Percentiles rank a stretch among this genome's conserved stretches.
Conservation (phyloP, 2,888 invertebrate genomes). For the Ormyrus pomaceus region DNA sequence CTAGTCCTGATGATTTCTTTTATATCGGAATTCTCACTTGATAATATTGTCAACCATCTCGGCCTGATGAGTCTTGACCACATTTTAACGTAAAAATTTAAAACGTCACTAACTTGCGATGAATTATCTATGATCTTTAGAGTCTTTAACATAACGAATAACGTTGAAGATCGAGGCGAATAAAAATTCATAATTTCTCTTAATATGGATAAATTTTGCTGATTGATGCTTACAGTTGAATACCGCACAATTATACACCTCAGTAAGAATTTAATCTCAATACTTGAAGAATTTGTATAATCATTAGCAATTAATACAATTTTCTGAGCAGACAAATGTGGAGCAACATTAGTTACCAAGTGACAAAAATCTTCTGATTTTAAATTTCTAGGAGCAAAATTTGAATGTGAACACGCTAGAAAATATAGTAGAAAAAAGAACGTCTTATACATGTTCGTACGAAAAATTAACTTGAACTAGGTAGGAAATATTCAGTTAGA, state of each 20-base stretch:
- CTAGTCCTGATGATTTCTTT: not conserved
- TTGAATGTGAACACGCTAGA: too few relatives aligned
- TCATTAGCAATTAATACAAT: too few relatives aligned
- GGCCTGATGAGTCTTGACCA: constrained; percentile 9
- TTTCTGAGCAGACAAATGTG: too few relatives aligned
- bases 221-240: not conserved
- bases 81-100: constrained; percentile 6
- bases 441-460: too few relatives aligned
- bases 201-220: not conserved
- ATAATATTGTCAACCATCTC: constrained; percentile 18
- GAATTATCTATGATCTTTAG: not conserved
- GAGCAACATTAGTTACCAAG: too few relatives aligned
- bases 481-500: too few relatives aligned
- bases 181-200: constrained; percentile 1
- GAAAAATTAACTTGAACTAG: too few relatives aligned
- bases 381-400: too few relatives aligned
- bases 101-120: not conserved
- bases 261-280: too few relatives aligned
- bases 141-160: constrained; percentile 6
- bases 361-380: too few relatives aligned
- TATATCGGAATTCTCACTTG: not conserved
- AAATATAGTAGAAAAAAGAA: too few relatives aligned
- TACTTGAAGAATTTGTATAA: too few relatives aligned
- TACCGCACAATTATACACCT: not conserved
- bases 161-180: constrained; percentile 1